Conservation (phyloP, 2,113 vertebrate species). For the Atlantisia rogersi region DNA sequence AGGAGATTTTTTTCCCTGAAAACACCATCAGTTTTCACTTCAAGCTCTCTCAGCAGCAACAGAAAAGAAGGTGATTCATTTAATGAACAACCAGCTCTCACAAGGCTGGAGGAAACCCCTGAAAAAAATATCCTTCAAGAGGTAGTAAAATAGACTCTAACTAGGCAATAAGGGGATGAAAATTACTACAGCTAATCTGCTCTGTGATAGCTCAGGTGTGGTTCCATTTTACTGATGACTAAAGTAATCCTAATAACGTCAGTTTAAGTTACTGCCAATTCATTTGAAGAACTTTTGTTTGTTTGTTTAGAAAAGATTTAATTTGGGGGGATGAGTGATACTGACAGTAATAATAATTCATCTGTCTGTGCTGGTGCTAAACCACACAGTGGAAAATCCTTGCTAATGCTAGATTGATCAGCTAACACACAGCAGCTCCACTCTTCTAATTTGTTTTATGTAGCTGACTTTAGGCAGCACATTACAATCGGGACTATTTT, state of each 20-base stretch:
- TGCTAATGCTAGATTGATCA: conserved; percentile 44
- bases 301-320: conserved; percentile 45
- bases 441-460: conserved; percentile 53
- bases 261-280: background rate
- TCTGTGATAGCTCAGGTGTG: background rate
- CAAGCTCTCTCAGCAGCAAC: background rate
- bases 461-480: conserved; percentile 21
- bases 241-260: background rate
- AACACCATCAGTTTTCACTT: background rate
- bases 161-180: background rate
- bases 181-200: background rate
- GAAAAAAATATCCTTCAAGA: background rate
- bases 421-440: background rate
- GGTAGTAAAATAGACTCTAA: background rate
- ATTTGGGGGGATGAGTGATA: background rate
- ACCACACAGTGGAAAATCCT: conserved; percentile 37
- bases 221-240: conserved; percentile 21
- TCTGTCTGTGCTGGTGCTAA: conserved; percentile 14
- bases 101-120: background rate
- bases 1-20: background rate
- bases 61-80: background rate
- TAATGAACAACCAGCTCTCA: background rate
- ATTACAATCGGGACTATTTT: conserved; percentile 44
- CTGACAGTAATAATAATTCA: conserved; percentile 21
- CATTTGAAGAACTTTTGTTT: conserved; percentile 43